Evolutionary conservation across 2,113 vertebrate genomes (phyloP).

Genomic region (Pygoscelis antarcticus): DNA sequence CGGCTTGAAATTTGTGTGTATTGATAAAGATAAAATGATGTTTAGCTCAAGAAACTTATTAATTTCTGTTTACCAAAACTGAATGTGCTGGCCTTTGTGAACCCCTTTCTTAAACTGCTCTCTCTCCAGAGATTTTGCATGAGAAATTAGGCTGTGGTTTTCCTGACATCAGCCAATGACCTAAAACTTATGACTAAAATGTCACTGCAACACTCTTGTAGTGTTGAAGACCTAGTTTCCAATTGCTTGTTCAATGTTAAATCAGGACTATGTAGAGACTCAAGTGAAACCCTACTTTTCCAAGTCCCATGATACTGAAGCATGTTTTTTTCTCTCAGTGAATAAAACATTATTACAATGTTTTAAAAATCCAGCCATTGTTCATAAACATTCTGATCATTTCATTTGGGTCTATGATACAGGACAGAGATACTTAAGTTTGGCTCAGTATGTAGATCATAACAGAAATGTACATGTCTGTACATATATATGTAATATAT

Average conservation of each 20-base stretch:
- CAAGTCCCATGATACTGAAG: background rate
- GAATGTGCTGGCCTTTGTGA: background rate
- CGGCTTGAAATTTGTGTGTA: background rate
- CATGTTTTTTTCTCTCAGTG: background rate
- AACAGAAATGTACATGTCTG: background rate
- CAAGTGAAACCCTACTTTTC: background rate
- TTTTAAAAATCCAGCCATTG: background rate
- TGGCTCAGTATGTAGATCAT: background rate
- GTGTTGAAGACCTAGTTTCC: background rate
- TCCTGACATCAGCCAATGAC: background rate
- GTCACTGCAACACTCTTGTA: background rate
- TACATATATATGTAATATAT: accelerated
- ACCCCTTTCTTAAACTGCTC: background rate
- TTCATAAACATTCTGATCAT: background rate
- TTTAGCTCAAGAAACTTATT: background rate
- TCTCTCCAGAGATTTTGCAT: background rate
- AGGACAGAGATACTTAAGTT: background rate
- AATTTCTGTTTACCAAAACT: background rate
- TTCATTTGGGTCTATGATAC: background rate
- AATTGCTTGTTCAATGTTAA: background rate
- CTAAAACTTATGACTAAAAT: background rate
- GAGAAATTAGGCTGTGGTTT: background rate
- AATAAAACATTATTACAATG: background rate
- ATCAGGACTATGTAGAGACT: background rate
- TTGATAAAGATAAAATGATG: background rate